Percentiles rank a stretch among this genome's conserved stretches.
Evolutionary conservation across 2,797 vertebrate genomes (phyloP).

Genomic region (Rhadinocentrus ornatus): DNA sequence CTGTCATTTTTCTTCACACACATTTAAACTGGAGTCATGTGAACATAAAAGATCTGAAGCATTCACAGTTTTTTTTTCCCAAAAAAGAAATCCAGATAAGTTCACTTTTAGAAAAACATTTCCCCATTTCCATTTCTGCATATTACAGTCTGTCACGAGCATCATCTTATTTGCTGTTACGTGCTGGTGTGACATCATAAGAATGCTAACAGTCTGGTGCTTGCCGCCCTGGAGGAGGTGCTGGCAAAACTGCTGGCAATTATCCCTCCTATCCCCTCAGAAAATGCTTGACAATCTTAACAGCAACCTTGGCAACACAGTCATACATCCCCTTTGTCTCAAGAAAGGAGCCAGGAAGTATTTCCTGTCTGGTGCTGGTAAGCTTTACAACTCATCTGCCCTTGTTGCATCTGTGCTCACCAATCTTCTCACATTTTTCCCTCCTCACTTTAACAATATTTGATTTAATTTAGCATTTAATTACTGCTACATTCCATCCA

Average conservation of each 20-base stretch:
- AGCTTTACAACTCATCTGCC: neutral
- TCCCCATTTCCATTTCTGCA: too few species aligned
- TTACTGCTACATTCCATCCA: too few species aligned
- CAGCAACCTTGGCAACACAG: neutral
- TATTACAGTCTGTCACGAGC: neutral
- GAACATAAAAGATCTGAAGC: too few species aligned
- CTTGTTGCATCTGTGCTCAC: neutral
- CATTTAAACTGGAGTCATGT: neutral
- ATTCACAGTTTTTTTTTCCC: too few species aligned
- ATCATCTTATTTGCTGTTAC: neutral
- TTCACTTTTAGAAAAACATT: too few species aligned
- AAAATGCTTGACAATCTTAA: neutral
- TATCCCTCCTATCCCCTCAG: neutral
- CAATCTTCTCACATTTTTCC: neutral
- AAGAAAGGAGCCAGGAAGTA: neutral
- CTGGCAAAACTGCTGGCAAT: neutral
- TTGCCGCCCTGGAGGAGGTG: neutral
- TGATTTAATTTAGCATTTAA: too few species aligned
- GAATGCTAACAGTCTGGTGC: neutral
- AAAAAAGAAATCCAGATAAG: slow-evolving; percentile 12
- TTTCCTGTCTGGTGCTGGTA: neutral
- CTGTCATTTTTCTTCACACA: slow-evolving; percentile 25
- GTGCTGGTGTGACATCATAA: neutral
- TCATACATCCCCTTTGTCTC: neutral
- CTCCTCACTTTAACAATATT: neutral